Percentiles rank a stretch among this genome's conserved stretches.
These are phyloP conservation scores for Bibio marci DNA, from an alignment of 2,888 invertebrate genomes.

Conservation along the genomic window DNA sequence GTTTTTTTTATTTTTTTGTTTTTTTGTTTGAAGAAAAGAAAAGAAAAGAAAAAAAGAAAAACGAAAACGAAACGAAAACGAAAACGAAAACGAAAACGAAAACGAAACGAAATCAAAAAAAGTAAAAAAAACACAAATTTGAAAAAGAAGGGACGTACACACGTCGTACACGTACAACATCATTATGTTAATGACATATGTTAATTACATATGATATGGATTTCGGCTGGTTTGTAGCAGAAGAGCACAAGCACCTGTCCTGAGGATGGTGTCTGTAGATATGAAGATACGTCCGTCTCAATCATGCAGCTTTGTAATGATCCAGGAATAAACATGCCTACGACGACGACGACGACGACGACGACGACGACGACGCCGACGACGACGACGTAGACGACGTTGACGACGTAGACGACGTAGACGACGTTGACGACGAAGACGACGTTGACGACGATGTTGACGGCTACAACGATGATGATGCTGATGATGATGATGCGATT, in stretches of 20 bases:
- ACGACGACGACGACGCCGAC: no score
- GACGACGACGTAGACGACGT: no score
- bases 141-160: constrained; percentile 8
- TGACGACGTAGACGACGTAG: no score
- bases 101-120: neutral
- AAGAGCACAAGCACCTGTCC: constrained; percentile 54
- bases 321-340: constrained; percentile 77
- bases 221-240: constrained; percentile 20
- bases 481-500: no score
- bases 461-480: no score
- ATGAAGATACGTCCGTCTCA: constrained; percentile 87
- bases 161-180: constrained; percentile 14
- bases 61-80: neutral
- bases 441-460: no score
- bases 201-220: constrained; percentile 21
- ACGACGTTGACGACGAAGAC: no score
- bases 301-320: constrained; percentile 89
- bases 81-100: neutral
- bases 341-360: neutral
- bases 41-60: neutral
- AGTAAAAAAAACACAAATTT: constrained; percentile 2
- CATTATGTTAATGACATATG: constrained; percentile 22
- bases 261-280: constrained; percentile 87
- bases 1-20: constrained; percentile 1
- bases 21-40: neutral